Evolutionary conservation across 1,140 invertebrate species (phyloP), one percentile per base, ranked within the genome.

Genomic region (Tyrophagus putrescentiae): DNA sequence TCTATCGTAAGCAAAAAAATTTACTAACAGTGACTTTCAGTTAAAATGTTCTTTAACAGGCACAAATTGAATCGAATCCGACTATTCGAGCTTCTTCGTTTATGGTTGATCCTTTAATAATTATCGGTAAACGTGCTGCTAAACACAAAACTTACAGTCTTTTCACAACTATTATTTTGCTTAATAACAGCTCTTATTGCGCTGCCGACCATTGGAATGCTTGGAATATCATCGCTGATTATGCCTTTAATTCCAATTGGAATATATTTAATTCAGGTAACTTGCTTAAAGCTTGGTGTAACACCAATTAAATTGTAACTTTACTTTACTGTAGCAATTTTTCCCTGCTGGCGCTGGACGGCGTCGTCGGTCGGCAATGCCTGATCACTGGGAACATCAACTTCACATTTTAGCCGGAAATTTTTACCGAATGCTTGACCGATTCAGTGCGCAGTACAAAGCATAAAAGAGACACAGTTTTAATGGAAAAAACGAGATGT

Each of bases 201-300:
- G 7, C 13, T 63, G 2, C 62, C 62, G 5, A 31, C 58, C 4
- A 36, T 63, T 23, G 48, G 60, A 18, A 31, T 60, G 16, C 45
- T 63, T 5, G 62, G 44, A 16, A 25, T 63, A 28, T 41, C 52
- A 16, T 60, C 62, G 18, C n/a, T 63, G 9, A 60, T 63, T 25
- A 63, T 63, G 62, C 62, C 62, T 23, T 31, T 63, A 6, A 60
- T 63, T 4, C 62, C 62, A 27, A 60, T 63, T 21, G 41, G 44
- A 5, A 63, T 63, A 18, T 63, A 63, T 34, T 23, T 63, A 13
- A 32, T 63, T 25, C 57, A 59, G 39, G 57, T 59, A 59, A 59
- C 13, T 59, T 6, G 21, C 1, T 3, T 16, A 50, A 50, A 50
- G 32, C 27, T 3, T 9, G 39, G 39, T 27, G 13, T 3, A 54